A percentile compares a stretch with the other conserved stretches of the same genome.
Evolutionary conservation across 2,797 vertebrate genomes (phyloP).

Genomic region (Spinus pinus): DNA sequence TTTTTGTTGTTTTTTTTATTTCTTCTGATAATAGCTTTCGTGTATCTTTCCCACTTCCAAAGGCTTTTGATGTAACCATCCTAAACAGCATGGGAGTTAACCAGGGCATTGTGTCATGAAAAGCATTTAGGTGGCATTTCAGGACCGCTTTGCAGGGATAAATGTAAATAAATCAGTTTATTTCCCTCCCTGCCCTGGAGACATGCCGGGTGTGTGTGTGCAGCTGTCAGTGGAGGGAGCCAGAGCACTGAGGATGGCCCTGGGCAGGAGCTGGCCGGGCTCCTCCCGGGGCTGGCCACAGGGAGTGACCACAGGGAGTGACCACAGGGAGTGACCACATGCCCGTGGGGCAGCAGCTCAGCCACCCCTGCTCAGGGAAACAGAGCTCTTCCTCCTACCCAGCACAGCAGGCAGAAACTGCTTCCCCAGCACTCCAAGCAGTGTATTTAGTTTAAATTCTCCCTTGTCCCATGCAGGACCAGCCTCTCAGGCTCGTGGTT

Average conservation of each 20-base stretch:
- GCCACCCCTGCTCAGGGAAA: neutral
- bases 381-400: neutral
- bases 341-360: neutral
- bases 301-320: neutral
- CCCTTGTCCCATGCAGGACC: neutral
- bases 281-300: neutral
- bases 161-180: neutral
- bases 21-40: neutral
- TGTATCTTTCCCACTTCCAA: neutral
- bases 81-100: neutral
- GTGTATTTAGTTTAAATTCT: neutral
- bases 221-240: neutral
- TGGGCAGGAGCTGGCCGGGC: neutral
- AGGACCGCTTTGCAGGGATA: neutral
- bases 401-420: neutral
- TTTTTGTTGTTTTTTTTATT: too few relatives aligned
- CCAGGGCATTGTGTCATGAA: neutral
- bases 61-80: neutral
- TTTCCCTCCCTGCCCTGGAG: fast-evolving
- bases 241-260: neutral
- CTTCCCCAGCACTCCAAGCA: neutral
- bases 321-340: neutral
- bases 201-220: neutral
- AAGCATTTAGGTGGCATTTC: neutral
- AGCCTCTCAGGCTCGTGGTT: neutral